Evolutionary conservation across 2,888 invertebrate genomes (phyloP), one percentile per base, ranked within the genome.

Genomic region (Euplagia quadripunctaria): DNA sequence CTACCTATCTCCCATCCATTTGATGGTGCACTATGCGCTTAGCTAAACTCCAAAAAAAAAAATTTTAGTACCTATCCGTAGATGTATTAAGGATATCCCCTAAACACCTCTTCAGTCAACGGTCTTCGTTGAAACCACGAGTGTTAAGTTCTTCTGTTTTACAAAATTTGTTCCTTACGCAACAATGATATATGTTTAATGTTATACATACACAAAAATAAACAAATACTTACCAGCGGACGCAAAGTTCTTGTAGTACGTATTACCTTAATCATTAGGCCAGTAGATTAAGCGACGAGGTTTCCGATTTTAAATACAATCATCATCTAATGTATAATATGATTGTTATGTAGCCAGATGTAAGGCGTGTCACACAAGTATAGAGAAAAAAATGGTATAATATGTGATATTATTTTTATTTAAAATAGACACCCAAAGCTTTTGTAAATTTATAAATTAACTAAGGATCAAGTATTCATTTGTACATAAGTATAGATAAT

Each of bases 301-400:
- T 55, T 9, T 1, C 2, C 8, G n/a, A 20, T 61, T 61, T 61
- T 14, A 31, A 14, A 31, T 12, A 14, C 31, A 61, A 61, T 58
- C 11, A 31, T 1, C 31, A 46, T 46, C 43, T 46, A 46, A 9
- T 46, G 43, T 46, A 46, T 46, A 9, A 46, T 9, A 8, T 46
- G 43, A 46, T 4, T 1, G 43, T 9, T 46, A 46, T 46, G 43
- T 9, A 55, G 31, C 61, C 61, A 31, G 31, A 4, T 12, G 20
- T 31, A 31, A 46, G 43, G 20, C 12, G 12, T 61, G 20, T 31
- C 11, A 3, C 85, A 78, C 16, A 86, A 70, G 0, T 85, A 66
- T 41, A 20, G 51, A 66, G 9, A 51, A 51, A 20, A 55, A 68
- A 68, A n/a, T 55, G 55, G 20, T n/a, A 20, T n/a, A 52, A 67